Conservation (phyloP, 2,888 invertebrate species). For the Leptopilina drosophilae region DNA sequence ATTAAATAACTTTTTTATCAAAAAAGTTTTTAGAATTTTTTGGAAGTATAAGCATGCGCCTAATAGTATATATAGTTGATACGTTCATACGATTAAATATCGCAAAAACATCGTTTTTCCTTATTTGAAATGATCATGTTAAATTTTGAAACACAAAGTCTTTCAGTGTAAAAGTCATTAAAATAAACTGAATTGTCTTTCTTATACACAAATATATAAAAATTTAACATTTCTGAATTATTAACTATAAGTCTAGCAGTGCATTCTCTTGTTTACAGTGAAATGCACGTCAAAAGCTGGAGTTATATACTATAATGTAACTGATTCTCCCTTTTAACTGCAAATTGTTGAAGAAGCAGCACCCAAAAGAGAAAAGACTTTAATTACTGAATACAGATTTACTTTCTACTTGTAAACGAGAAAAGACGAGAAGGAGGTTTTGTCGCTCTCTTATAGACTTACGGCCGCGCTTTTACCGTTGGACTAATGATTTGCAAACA, state of each 20-base stretch:
- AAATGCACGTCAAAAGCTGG: neutral
- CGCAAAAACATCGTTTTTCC: no score
- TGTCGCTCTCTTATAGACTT: constrained; percentile 43
- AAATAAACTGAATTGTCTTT: no score
- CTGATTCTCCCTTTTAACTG: constrained; percentile 17
- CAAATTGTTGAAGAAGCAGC: constrained; percentile 22
- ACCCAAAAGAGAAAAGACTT: constrained; percentile 35
- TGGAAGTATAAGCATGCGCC: no score
- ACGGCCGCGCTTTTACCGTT: constrained; percentile 59
- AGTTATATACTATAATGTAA: neutral
- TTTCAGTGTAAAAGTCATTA: no score
- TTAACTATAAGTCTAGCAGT: neutral
- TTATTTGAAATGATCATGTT: no score
- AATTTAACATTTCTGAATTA: no score
- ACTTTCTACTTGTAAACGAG: constrained; percentile 52
- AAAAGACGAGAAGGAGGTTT: constrained; percentile 26
- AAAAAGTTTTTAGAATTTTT: no score
- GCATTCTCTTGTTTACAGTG: neutral
- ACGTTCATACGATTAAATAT: no score
- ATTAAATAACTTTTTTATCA: no score
- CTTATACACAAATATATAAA: no score
- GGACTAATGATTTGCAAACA: constrained; percentile 75
- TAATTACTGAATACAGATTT: constrained; percentile 56
- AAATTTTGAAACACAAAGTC: no score
- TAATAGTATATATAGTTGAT: no score